Evolutionary conservation across 1,140 invertebrate genomes (phyloP).

Genomic region (Bombus waltoni): DNA sequence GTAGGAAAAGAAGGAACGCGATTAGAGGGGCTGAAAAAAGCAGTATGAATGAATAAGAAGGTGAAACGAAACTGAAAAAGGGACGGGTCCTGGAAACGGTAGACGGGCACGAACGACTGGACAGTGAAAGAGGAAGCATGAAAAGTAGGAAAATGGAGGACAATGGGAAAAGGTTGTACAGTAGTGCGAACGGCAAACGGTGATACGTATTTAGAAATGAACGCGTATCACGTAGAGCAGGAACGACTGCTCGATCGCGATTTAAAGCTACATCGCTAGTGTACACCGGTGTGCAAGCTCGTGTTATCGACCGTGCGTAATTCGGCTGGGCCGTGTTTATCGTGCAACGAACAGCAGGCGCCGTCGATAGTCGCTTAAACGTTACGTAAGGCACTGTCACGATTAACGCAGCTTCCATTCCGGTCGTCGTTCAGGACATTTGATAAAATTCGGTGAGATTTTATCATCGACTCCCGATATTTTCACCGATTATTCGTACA

Average conservation of each 20-base stretch:
- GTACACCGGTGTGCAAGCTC: slow-evolving; percentile 26
- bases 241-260: slow-evolving; percentile 41
- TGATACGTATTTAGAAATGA: slow-evolving; percentile 66
- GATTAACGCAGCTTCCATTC: slow-evolving; percentile 32
- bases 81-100: not conserved
- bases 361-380: slow-evolving; percentile 39
- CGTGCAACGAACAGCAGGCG: slow-evolving; percentile 39
- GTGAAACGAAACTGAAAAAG: too few species aligned
- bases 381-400: slow-evolving; percentile 29
- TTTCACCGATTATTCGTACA: not conserved
- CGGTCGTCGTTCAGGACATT: not conserved
- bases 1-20: not conserved
- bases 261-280: slow-evolving; percentile 59
- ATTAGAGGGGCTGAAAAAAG: not conserved
- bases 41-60: not conserved
- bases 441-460: slow-evolving; percentile 2
- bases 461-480: slow-evolving; percentile 24
- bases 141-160: not conserved
- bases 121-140: not conserved
- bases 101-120: not conserved
- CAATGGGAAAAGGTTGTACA: not conserved
- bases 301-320: slow-evolving; percentile 64
- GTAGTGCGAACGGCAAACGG: not conserved
- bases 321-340: slow-evolving; percentile 57
- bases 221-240: slow-evolving; percentile 66